phyloP scores from a whole-genome alignment of 2,797 vertebrate species.

The Betta splendens region DNA sequence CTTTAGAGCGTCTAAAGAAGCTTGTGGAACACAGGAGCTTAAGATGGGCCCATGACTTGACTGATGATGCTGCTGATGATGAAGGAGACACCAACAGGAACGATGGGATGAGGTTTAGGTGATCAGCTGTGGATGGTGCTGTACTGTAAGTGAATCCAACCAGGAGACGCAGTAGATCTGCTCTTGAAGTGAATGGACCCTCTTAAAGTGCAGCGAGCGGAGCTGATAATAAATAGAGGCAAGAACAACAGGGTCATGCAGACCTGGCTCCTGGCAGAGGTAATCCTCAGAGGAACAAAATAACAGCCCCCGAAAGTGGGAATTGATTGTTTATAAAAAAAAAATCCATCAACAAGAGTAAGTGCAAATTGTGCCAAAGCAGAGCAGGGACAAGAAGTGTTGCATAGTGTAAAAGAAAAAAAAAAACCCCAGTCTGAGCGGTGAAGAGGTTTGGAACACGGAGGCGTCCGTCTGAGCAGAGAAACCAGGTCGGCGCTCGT shows the following conservation, averaged over 20 bases:
- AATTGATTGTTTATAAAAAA: slow-evolving; percentile 41
- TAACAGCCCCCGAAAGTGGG: slow-evolving; percentile 45
- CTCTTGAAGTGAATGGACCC: slow-evolving; percentile 19
- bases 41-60: slow-evolving; percentile 22
- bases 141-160: slow-evolving; percentile 29
- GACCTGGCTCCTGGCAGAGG: slow-evolving; percentile 22
- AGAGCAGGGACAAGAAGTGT: slow-evolving; percentile 6
- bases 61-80: slow-evolving; percentile 33
- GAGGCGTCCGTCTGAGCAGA: slow-evolving; percentile 13
- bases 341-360: slow-evolving; percentile 39
- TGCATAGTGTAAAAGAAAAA: slow-evolving; percentile 9
- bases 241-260: slow-evolving; percentile 44
- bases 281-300: slow-evolving; percentile 44
- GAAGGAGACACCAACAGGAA: slow-evolving; percentile 14
- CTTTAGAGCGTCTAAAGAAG: slow-evolving; percentile 33
- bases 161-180: slow-evolving; percentile 17
- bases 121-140: slow-evolving; percentile 19
- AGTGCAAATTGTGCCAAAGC: slow-evolving; percentile 35
- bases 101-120: too few species aligned
- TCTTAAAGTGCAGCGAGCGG: slow-evolving; percentile 22
- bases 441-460: slow-evolving; percentile 15
- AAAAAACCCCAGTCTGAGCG: slow-evolving; percentile 10
- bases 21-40: slow-evolving; percentile 40
- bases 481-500: slow-evolving; percentile 15
- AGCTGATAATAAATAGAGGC: slow-evolving; percentile 33